Evolutionary conservation across 1,140 invertebrate genomes (phyloP).

Genomic region (Aphidius gifuensis): DNA sequence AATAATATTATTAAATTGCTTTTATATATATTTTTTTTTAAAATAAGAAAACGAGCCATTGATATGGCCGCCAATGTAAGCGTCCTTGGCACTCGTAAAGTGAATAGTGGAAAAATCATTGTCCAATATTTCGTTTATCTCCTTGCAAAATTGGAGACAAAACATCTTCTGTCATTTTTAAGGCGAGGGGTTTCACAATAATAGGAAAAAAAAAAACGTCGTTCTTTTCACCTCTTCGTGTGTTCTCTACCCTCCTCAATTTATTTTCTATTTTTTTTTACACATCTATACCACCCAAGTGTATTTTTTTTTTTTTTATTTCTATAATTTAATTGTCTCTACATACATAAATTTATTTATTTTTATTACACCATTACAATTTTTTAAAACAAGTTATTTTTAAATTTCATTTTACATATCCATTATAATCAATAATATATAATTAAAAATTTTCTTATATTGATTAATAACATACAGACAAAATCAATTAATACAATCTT

Average conservation of each 20-base stretch:
- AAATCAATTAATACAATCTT: too few species aligned
- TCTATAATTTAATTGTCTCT: not conserved
- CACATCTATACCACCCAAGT: slow-evolving; percentile 25
- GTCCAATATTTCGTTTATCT: slow-evolving; percentile 26
- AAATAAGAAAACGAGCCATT: slow-evolving; percentile 24
- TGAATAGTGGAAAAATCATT: slow-evolving; percentile 30
- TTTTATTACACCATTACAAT: not conserved
- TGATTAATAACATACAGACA: too few species aligned
- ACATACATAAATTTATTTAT: too few species aligned
- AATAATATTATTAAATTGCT: not conserved
- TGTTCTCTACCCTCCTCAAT: not conserved
- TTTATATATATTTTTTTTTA: too few species aligned
- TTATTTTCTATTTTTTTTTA: slow-evolving; percentile 1
- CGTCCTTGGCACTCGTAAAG: slow-evolving; percentile 38
- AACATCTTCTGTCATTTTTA: slow-evolving; percentile 26
- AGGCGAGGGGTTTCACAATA: slow-evolving; percentile 42
- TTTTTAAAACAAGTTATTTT: not conserved
- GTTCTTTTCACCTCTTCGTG: not conserved
- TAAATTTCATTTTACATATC: too few species aligned
- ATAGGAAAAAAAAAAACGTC: slow-evolving; percentile 39
- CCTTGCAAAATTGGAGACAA: slow-evolving; percentile 28
- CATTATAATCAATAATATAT: too few species aligned
- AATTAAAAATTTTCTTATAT: too few species aligned
- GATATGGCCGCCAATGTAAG: slow-evolving; percentile 35
- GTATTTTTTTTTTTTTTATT: not conserved